These are phyloP conservation scores for Brachyistius frenatus DNA, from an alignment of 2,113 vertebrate species.

Conservation along the genomic window DNA sequence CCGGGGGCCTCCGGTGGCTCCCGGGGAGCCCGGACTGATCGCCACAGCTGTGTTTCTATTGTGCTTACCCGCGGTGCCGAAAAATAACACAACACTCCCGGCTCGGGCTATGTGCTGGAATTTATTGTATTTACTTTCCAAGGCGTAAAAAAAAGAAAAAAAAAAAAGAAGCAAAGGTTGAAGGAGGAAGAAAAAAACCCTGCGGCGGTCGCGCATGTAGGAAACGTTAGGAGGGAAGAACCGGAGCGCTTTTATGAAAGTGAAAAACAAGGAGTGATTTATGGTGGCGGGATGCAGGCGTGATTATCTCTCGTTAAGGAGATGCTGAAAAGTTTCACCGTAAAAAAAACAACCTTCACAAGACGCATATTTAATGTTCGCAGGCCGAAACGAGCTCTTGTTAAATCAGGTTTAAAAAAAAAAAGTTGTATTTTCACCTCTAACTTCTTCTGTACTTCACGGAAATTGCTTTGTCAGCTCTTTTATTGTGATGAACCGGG, in stretches of 20 bases:
- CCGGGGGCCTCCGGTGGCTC: slow-evolving; percentile 67
- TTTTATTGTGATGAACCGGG: no score
- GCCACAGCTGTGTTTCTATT: slow-evolving; percentile 80
- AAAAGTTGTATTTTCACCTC: no score
- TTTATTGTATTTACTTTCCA: slow-evolving; percentile 76
- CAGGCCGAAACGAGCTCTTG: no score
- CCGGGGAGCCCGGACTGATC: slow-evolving; percentile 69
- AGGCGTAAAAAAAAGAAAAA: slow-evolving; percentile 18
- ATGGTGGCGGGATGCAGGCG: slow-evolving; percentile 5
- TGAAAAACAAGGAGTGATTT: slow-evolving; percentile 45
- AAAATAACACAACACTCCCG: slow-evolving; percentile 71
- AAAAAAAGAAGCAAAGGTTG: slow-evolving; percentile 40
- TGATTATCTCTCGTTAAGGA: slow-evolving; percentile 30
- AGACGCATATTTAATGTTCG: no score
- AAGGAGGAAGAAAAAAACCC: slow-evolving; percentile 7
- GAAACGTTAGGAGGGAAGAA: slow-evolving; percentile 36
- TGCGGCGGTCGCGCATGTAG: slow-evolving; percentile 4
- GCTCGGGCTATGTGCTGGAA: slow-evolving; percentile 70
- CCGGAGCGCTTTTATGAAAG: slow-evolving; percentile 36
- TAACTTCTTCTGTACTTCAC: no score
- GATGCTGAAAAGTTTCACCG: not conserved
- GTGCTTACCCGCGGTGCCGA: slow-evolving; percentile 63
- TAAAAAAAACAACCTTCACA: no score
- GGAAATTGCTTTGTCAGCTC: no score
- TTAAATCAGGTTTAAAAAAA: no score